phyloP scores from a whole-genome alignment of 2,113 vertebrate species.

The Rhinoptilus africanus region DNA sequence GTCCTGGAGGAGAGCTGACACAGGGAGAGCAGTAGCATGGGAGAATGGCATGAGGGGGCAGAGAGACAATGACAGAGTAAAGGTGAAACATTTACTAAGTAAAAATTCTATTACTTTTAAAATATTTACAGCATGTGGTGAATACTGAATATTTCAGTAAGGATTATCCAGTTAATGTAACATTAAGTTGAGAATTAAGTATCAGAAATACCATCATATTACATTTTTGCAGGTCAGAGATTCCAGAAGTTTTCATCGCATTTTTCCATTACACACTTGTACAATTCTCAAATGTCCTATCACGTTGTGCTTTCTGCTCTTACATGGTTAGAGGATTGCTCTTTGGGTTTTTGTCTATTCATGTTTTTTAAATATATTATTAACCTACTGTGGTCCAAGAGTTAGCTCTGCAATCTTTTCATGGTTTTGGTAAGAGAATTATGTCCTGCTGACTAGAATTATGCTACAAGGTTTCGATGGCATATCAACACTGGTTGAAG shows the following conservation, averaged over 20 bases:
- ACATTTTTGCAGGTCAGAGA: not conserved
- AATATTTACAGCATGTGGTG: not conserved
- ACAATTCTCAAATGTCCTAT: not conserved
- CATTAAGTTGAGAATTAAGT: not conserved
- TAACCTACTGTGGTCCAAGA: not conserved
- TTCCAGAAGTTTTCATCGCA: not conserved
- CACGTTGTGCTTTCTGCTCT: not conserved
- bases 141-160: not conserved
- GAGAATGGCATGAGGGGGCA: not conserved
- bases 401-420: not conserved
- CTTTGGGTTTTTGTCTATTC: not conserved
- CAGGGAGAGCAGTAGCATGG: not conserved
- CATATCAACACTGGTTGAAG: not conserved
- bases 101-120: not conserved
- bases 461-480: not conserved
- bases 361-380: not conserved
- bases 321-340: not conserved
- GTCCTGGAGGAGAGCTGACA: not conserved
- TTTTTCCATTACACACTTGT: not conserved
- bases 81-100: not conserved
- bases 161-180: not conserved
- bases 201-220: not conserved
- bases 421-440: not conserved
- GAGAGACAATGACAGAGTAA: not conserved
- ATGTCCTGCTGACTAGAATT: not conserved